Conservation (phyloP, 2,888 invertebrate species). For the Stenoptilia bipunctidactyla region DNA sequence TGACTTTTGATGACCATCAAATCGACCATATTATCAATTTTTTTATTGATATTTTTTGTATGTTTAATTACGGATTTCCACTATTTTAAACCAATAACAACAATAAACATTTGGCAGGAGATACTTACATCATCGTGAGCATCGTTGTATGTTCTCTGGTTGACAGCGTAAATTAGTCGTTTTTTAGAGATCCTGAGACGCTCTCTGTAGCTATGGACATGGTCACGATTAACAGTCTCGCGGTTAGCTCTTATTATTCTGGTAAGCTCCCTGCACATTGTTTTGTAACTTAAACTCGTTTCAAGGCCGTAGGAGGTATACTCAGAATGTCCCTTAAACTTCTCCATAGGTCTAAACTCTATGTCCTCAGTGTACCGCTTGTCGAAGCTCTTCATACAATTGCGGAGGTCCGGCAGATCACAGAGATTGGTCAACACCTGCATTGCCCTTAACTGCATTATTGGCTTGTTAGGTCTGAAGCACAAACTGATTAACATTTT, state of each 20-base stretch:
- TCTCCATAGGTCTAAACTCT: constrained; percentile 21
- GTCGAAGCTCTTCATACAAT: constrained; percentile 38
- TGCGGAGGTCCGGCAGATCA: constrained; percentile 48
- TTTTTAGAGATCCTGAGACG: no score
- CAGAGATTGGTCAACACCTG: constrained; percentile 51
- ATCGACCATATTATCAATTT: no score
- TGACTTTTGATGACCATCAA: no score
- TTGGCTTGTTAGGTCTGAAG: constrained; percentile 28
- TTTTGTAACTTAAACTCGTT: constrained; percentile 46
- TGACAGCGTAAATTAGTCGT: no score
- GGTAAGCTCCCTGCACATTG: constrained; percentile 40
- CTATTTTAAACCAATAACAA: no score
- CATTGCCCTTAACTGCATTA: constrained; percentile 38
- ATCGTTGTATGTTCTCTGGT: not conserved
- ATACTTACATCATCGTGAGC: no score
- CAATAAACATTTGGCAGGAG: no score
- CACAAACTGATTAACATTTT: constrained; percentile 31
- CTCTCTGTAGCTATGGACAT: constrained; percentile 43
- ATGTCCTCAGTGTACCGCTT: not conserved
- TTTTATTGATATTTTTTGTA: no score
- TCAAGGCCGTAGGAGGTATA: constrained; percentile 34
- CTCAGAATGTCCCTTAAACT: constrained; percentile 47
- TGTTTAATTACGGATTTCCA: no score
- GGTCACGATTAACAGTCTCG: constrained; percentile 31
- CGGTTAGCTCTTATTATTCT: constrained; percentile 44